Base-by-base conservation (phyloP, 2,888 invertebrate species). In the Noctua janthina region DNA sequence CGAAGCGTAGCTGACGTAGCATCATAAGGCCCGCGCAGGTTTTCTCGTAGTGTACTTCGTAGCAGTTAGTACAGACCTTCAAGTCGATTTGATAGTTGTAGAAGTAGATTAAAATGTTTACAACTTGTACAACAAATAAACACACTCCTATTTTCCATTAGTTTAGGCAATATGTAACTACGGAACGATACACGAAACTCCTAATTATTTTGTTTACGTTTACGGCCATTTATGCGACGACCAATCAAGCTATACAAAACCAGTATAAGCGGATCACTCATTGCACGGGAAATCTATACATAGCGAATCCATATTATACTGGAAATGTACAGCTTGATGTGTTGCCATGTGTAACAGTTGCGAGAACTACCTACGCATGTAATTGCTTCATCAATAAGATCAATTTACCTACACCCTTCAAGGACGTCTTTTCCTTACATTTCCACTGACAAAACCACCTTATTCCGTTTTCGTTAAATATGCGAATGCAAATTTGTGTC, bases 21-120 rank as follows among this genome's bases (percentile, higher is more conserved):
- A 35, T 13, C 1, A n/a, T 51, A 49, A 35, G 46, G 17, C 29
- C 29, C 15, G 69, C 51, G 29, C 51, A 59, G 17, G 49, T 39
- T 23, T 1, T 13, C 23, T 79, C 80, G 79, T 81, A 76, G 69
- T 39, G 7, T 66, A 2, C 11, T 43, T 74, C 54, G 78, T 79
- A 78, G 79, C 79, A 68, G 23, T 15, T 5, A 10, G 15, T 20
- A 7, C 11, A 59, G 49, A 51, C 17, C 46, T 73, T 56, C 17
- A 46, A 71, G 7, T 59, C 6, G 10, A 39, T 23, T 10, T 54
- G 1, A 35, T 75, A n/a, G 39, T 54, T 54, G 13, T 67, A 23
- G 23, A 43, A 39, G 10, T 62, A 3, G 7, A 15, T 23, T 49
- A 2, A 4, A 11, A 13, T 39, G 20, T 35, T 15, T 56, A 5